Evolutionary conservation across 2,113 vertebrate species (phyloP).

Genomic region (Sphyrna mokarran): DNA sequence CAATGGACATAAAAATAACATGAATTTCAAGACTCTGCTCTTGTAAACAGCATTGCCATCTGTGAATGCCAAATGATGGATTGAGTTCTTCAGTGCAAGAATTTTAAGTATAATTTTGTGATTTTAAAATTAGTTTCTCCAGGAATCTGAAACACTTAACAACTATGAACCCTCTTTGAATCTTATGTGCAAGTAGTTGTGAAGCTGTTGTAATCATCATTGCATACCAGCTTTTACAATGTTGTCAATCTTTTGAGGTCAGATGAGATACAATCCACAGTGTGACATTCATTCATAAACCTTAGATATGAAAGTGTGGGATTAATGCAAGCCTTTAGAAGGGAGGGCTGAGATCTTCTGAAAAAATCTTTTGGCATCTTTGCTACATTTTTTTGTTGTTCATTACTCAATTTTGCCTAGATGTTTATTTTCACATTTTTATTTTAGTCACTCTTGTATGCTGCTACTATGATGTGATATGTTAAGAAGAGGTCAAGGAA

Average conservation of each 20-base stretch:
- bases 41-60: background rate
- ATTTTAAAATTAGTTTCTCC: background rate
- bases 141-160: background rate
- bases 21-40: background rate
- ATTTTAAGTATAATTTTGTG: background rate
- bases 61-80: background rate
- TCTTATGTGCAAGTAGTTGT: background rate
- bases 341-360: background rate
- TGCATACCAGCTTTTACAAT: background rate
- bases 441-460: background rate
- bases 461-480: background rate
- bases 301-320: background rate
- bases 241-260: background rate
- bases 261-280: background rate
- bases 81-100: background rate
- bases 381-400: background rate
- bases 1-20: background rate
- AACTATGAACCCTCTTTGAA: background rate
- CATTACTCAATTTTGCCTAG: background rate
- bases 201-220: background rate
- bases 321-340: background rate
- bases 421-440: background rate
- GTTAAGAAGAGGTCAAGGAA: background rate
- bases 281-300: background rate
- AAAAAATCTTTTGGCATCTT: background rate